Evolutionary conservation across 1,140 invertebrate genomes (phyloP), one percentile per base, ranked within the genome.

Genomic region (Procambarus clarkii): DNA sequence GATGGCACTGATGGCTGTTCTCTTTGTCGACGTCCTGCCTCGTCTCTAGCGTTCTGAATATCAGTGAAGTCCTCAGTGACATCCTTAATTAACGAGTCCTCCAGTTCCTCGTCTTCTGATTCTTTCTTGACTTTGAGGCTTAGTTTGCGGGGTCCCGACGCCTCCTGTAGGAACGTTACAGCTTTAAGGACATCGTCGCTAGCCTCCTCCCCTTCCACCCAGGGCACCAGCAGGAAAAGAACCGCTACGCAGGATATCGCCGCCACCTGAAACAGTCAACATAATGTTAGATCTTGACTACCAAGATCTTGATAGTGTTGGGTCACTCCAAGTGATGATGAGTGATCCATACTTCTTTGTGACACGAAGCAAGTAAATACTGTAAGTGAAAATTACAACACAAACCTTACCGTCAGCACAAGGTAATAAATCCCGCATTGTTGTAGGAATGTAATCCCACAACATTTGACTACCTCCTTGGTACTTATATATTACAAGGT

Each of bases 151-250:
- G 21, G 50, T 71, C 64, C 79, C 8, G 82, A 85, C 1, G 54
- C 71, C 2, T 64, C 76, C 77, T 91, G 82, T 44, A 91, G 76
- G 24, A 91, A 74, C 77, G n/a, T 64, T 3, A 91, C 89, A 15
- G 82, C 82, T 64, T 86, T 64, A 2, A 91, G 83, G 54, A 91
- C 89, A 2, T n/a, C 89, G 34, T 91, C 89, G 76, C 89, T 91
- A 3, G 82, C 82, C 2, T 69, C 24, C 13, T 91, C 89, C 74
- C 86, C 89, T 44, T 91, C 48, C 24, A 86, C 74, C 11, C 58
- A 58, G 34, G n/a, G 50, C 82, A 50, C 82, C 54, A 64, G n/a
- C 76, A 87, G 34, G 11, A 89, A 74, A 8, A 91, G 76, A 9
- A 79, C 46, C 34, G 58, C n/a, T 45, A 79, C 54, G 7, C 58